Base-by-base conservation (phyloP, 2,888 invertebrate species). In the Pristionchus mayeri region DNA sequence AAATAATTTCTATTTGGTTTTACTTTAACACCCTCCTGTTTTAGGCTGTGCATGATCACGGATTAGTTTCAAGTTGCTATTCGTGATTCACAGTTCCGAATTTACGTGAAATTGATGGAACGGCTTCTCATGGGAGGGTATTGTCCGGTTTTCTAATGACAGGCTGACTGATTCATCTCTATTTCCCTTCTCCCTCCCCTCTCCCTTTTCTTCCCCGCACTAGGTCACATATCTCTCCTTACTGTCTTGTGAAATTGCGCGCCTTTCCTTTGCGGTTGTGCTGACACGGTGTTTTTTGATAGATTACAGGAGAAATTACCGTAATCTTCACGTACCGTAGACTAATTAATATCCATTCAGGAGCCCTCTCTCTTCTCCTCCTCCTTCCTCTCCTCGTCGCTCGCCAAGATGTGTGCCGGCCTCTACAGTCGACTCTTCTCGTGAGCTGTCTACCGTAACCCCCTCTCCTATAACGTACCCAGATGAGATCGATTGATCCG, bases 121-220 rank as follows among this genome's bases (percentile, higher is more conserved):
- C 34, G 63, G 63, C 34, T 30, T 63, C 63, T 30, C 30, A 27
- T 6, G 16, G 9, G 2, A 63, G 34, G 63, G 34, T 63, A 27
- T 63, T 4, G 63, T 27, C 63, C 34, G 30, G 34, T 63, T 63
- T 24, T 34, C 34, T 16, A 27, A 13, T 57, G 24, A 57, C n/a
- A 52, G 52, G n/a, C 18, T 1, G 54, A 63, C 63, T 63, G 63
- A 63, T 63, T 63, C 63, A 63, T 63, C 63, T n/a, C 57, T n/a
- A 4, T 60, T 27, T 24, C 60, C 27, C n/a, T n/a, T n/a, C n/a
- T n/a, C n/a, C n/a, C n/a, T n/a, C n/a, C n/a, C n/a, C n/a, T n/a
- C n/a, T n/a, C n/a, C n/a, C n/a, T n/a, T n/a, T n/a, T 13, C 34
- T 6, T 34, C 34, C 63, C 34, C 34, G 4, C 63, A 63, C 63